Evolutionary conservation across 2,797 vertebrate genomes (phyloP).

Genomic region (Phataginus tricuspis): DNA sequence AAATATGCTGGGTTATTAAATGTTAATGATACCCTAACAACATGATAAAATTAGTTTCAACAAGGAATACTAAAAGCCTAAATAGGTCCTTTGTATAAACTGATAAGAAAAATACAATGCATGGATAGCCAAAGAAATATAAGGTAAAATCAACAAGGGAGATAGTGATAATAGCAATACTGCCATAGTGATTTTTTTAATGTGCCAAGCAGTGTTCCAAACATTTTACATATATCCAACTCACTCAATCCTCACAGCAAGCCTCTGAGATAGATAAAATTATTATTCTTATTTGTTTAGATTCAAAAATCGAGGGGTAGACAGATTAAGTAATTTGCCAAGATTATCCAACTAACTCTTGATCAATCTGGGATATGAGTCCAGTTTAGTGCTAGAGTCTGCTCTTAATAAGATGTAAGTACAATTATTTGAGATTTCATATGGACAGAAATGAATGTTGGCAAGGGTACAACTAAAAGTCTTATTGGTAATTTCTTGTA

Average conservation of each 20-base stretch:
- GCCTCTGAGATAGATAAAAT: background rate
- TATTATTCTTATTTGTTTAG: background rate
- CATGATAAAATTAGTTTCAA: background rate
- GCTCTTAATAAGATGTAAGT: background rate
- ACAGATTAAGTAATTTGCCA: background rate
- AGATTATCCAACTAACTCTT: background rate
- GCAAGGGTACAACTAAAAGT: background rate
- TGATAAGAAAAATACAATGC: background rate
- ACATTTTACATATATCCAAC: background rate
- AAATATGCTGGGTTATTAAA: background rate
- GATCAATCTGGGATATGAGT: background rate
- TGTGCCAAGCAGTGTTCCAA: background rate
- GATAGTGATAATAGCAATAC: background rate
- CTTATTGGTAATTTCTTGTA: background rate
- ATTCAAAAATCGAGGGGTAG: background rate
- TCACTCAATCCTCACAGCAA: background rate
- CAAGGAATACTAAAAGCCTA: background rate
- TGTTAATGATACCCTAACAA: background rate
- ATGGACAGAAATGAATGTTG: background rate
- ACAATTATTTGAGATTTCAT: background rate
- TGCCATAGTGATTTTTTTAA: background rate
- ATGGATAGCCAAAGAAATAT: background rate
- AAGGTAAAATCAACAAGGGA: background rate
- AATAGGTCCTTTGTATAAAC: background rate
- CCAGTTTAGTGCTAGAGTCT: background rate